These are phyloP conservation scores for Norana najaformis DNA, from an alignment of 2,888 invertebrate species.

Conservation along the genomic window DNA sequence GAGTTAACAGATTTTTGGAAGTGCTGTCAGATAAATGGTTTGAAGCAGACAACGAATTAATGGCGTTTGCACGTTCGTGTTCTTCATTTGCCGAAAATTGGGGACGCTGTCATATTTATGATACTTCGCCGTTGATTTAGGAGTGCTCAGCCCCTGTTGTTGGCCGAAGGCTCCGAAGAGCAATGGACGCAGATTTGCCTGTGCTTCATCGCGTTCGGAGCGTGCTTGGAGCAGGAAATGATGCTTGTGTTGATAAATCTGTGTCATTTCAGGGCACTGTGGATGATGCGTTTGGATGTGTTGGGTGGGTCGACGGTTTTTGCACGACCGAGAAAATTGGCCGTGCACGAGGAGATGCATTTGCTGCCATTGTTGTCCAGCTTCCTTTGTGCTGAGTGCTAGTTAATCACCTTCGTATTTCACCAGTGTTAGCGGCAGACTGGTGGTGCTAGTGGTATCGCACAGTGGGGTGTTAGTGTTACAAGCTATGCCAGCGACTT, in stretches of 20 bases:
- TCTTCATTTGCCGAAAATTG: neutral
- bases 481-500: neutral
- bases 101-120: constrained; percentile 13
- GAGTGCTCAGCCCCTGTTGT: neutral
- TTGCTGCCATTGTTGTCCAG: neutral
- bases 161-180: neutral
- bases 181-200: neutral
- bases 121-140: neutral
- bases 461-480: too few species aligned
- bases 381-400: neutral
- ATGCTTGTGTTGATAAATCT: constrained; percentile 13
- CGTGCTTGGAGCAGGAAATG: neutral
- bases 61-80: neutral
- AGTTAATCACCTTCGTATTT: neutral
- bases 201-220: neutral
- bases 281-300: neutral
- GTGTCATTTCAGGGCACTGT: neutral
- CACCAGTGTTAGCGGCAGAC: neutral
- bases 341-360: neutral
- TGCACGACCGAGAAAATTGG: neutral
- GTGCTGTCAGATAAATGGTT: neutral
- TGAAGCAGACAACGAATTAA: neutral
- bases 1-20: neutral
- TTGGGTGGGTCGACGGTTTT: neutral
- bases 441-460: neutral